A percentile compares a stretch with the other conserved stretches of the same genome.
Evolutionary conservation across 2,888 invertebrate genomes (phyloP).

Genomic region (Osmoderma eremita): DNA sequence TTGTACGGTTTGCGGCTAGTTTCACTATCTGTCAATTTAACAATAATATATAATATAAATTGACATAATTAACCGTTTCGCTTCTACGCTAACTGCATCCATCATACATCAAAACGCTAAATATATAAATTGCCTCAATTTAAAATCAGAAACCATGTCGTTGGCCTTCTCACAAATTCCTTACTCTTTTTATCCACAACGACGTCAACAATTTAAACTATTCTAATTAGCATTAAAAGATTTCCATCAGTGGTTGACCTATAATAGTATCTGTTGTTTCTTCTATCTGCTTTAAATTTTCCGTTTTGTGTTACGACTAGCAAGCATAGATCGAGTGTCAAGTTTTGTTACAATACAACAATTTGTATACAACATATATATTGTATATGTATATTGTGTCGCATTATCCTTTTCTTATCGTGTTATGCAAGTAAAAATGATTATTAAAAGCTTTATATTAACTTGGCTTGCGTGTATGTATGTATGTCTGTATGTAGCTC

Average conservation of each 20-base stretch:
- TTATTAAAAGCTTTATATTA: too few species aligned
- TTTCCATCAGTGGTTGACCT: constrained; percentile 4
- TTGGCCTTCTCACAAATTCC: constrained; percentile 8
- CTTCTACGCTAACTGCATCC: neutral
- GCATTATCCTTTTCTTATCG: too few species aligned
- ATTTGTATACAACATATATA: too few species aligned
- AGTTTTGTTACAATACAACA: too few species aligned
- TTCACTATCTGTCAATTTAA: constrained; percentile 18
- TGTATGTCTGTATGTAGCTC: too few species aligned
- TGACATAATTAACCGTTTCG: constrained; percentile 14
- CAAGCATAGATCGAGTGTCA: too few species aligned
- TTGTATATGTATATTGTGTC: too few species aligned
- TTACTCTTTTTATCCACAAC: neutral
- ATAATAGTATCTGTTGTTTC: constrained; percentile 4
- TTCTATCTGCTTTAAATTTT: neutral
- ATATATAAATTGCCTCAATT: neutral
- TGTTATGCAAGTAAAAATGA: too few species aligned
- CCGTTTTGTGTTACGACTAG: neutral
- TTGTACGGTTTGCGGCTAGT: neutral
- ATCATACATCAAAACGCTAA: constrained; percentile 6
- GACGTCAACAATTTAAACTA: constrained; percentile 10
- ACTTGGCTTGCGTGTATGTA: too few species aligned
- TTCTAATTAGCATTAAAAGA: constrained; percentile 18
- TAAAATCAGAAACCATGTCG: constrained; percentile 12
- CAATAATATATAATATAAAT: constrained; percentile 12